Evolutionary conservation across 2,888 invertebrate species (phyloP).

Genomic region (Chymomyza amoena): DNA sequence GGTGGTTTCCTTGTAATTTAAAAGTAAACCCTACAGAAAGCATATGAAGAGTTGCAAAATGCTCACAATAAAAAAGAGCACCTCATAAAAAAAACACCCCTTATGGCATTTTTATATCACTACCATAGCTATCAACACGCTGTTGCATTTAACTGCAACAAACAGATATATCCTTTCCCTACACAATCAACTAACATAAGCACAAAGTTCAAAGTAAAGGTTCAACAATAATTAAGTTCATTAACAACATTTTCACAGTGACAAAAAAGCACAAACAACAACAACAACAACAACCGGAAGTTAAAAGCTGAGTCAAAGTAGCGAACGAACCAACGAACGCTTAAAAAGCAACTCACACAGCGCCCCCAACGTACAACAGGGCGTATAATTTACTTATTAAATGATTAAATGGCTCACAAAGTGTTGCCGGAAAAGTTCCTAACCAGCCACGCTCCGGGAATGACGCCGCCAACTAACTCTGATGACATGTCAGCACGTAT

Average conservation of each 20-base stretch:
- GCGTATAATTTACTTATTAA: slow-evolving; percentile 66
- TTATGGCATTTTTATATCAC: no score
- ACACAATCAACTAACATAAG: no score
- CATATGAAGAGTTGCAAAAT: no score
- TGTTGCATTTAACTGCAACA: no score
- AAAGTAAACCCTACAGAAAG: no score
- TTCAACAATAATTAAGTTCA: slow-evolving; percentile 56
- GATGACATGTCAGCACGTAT: slow-evolving; percentile 8
- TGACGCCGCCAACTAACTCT: neutral
- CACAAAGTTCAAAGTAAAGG: neutral
- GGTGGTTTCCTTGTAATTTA: no score
- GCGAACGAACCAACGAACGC: neutral
- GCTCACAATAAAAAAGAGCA: no score
- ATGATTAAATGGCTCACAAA: slow-evolving; percentile 58
- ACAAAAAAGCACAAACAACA: slow-evolving; percentile 3
- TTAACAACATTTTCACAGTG: slow-evolving; percentile 50
- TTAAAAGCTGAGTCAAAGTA: neutral
- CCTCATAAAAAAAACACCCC: no score
- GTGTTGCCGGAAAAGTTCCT: slow-evolving; percentile 26
- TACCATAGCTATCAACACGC: no score
- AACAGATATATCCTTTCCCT: no score
- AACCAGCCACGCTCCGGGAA: neutral
- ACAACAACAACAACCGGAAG: neutral
- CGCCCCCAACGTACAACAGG: slow-evolving; percentile 14
- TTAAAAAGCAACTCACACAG: neutral